Evolutionary conservation across 2,113 vertebrate species (phyloP), one percentile per base, ranked within the genome.

Genomic region (Megaceryle maxima): DNA sequence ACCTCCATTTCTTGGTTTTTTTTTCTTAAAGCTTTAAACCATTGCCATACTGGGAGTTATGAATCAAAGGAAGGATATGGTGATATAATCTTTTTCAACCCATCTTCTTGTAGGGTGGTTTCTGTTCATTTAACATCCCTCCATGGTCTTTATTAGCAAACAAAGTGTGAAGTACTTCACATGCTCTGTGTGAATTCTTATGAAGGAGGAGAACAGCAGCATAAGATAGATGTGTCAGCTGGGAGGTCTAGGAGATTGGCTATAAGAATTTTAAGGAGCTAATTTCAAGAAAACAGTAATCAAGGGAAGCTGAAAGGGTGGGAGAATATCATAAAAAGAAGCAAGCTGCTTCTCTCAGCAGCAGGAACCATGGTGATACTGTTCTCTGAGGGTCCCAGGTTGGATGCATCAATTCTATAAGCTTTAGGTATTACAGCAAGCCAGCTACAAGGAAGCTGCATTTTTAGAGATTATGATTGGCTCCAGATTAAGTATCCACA

Each of bases 71-170:
- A 72, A 82, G 67, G 44, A 56, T 44, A 28, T 4, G 9, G 69
- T 6, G 2, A 9, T 25, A 44, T 66, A 57, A 89, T 62, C 66
- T 69, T 82, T 89, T 82, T 37, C 84, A 82, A 48, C 12, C 37
- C 78, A 78, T 75, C 78, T 64, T 87, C 64, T 67, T 70, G 74
- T 88, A 69, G 44, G 63, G 35, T 87, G 59, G 60, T 64, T 94
- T 90, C 89, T 77, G 19, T 75, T 53, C 73, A 31, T 91, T 95
- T 93, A 94, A 94, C 80, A 84, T 87, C 74, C 72, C 94, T 90
- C 75, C 93, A 46, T 17, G 75, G 93, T 90, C 94, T 94, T 95
- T 96, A 95, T 94, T 94, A 97, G 94, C 92, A 93, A 96, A 80
- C 88, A 91, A 91, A 89, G 74, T 20, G 60, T 72, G 81, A 95